A percentile compares a stretch with the other conserved stretches of the same genome.
Conservation (phyloP, 2,797 vertebrate genomes). For the Choloepus didactylus region DNA sequence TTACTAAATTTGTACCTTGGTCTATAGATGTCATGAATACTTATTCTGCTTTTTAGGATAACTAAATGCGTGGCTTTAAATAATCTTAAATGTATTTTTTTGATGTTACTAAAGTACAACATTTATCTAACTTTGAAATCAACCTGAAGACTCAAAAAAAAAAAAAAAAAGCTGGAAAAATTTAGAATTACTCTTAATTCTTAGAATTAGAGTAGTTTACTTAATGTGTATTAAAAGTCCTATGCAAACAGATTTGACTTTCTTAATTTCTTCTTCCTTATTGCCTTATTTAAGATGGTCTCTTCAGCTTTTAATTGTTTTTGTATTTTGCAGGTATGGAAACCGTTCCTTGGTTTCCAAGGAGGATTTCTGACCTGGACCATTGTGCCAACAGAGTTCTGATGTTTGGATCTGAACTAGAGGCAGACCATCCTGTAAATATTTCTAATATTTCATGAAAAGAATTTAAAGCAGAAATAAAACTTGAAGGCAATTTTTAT, state of each 20-base stretch:
- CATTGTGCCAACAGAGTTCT: constrained; percentile 97
- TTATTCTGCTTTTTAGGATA: neutral
- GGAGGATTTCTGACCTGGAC: constrained; percentile 98
- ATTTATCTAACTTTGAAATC: constrained; percentile 18
- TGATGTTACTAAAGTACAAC: neutral
- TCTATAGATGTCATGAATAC: neutral
- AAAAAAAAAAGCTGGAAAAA: neutral
- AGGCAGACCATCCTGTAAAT: constrained; percentile 97
- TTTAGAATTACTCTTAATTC: constrained; percentile 31
- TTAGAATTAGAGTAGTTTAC: constrained; percentile 24
- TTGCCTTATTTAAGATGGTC: constrained; percentile 19
- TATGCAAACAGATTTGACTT: neutral
- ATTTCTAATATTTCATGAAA: constrained; percentile 36
- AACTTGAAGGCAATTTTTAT: constrained; percentile 53
- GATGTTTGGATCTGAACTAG: constrained; percentile 98
- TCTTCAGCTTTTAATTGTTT: constrained; percentile 65
- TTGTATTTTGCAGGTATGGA: constrained; percentile 91
- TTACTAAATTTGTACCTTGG: neutral
- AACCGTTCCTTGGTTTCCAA: constrained; percentile 96
- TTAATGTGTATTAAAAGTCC: constrained; percentile 25
- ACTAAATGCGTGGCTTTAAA: neutral
- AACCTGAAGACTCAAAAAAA: neutral
- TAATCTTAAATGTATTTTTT: neutral
- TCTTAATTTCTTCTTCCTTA: constrained; percentile 51
- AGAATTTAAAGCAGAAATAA: constrained; percentile 12